A percentile compares a stretch with the other conserved stretches of the same genome.
Conservation (phyloP, 2,888 invertebrate species). For the Tortrix viridana region DNA sequence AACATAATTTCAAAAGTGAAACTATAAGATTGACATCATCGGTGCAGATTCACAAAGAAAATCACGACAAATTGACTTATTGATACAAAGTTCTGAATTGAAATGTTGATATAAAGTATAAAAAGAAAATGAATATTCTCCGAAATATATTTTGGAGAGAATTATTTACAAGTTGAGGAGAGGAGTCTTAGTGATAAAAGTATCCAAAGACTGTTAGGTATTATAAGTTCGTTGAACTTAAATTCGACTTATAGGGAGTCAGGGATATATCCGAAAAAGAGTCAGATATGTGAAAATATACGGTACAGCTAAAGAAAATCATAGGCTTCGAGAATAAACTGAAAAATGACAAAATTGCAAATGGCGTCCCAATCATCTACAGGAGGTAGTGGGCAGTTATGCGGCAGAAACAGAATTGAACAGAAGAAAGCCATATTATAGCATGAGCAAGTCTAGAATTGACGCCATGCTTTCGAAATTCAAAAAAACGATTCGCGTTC, state of each 20-base stretch:
- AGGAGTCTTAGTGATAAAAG: conserved; percentile 81
- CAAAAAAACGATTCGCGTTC: conserved; percentile 42
- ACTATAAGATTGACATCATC: conserved; percentile 30
- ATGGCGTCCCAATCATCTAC: conserved; percentile 58
- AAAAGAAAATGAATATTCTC: conserved; percentile 65
- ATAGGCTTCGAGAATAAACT: conserved; percentile 65
- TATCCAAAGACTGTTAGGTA: conserved; percentile 84
- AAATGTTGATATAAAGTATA: conserved; percentile 65
- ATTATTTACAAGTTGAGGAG: conserved; percentile 79
- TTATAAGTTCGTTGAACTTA: conserved; percentile 78
- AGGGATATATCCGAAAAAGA: conserved; percentile 73
- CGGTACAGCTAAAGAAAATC: conserved; percentile 65
- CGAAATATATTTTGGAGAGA: conserved; percentile 83
- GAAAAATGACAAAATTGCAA: conserved; percentile 55
- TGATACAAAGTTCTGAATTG: conserved; percentile 40
- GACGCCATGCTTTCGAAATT: conserved; percentile 53
- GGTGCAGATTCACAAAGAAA: conserved; percentile 34
- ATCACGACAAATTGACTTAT: conserved; percentile 37
- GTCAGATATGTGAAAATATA: conserved; percentile 71
- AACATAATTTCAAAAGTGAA: conserved; percentile 19
- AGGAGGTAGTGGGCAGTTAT: conserved; percentile 51
- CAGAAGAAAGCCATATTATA: conserved; percentile 35
- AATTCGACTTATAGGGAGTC: conserved; percentile 69
- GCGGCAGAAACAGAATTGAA: conserved; percentile 38
- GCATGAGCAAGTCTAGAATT: conserved; percentile 49